phyloP scores from a whole-genome alignment of 2,113 vertebrate genomes.

The Trinectes maculatus region DNA sequence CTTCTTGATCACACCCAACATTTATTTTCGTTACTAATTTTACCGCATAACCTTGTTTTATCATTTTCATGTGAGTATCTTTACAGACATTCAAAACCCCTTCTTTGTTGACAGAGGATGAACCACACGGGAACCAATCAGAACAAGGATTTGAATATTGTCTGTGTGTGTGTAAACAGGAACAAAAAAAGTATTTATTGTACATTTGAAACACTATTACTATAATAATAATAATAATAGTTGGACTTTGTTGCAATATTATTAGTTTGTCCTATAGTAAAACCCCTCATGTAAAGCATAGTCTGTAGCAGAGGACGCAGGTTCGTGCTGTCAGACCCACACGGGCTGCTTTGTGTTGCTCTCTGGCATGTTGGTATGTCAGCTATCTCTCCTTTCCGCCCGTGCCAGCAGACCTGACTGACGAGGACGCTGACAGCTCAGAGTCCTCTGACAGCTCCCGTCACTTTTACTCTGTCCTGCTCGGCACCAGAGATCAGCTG shows the following conservation, averaged over 20 bases:
- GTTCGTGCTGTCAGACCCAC: slow-evolving; percentile 5
- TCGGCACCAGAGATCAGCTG: slow-evolving; percentile 14
- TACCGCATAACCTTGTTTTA: neutral
- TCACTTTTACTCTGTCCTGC: slow-evolving; percentile 46
- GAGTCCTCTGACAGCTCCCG: slow-evolving; percentile 27
- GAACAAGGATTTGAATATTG: too few relatives aligned
- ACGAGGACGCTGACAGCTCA: slow-evolving; percentile 34
- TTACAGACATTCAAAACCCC: too few relatives aligned
- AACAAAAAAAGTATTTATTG: too few relatives aligned
- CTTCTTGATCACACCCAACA: neutral
- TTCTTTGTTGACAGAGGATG: too few relatives aligned
- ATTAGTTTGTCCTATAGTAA: neutral
- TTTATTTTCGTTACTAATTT: neutral
- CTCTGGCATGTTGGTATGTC: slow-evolving; percentile 54
- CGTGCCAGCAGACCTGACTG: slow-evolving; percentile 45
- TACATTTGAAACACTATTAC: too few relatives aligned
- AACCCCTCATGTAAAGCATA: slow-evolving; percentile 10
- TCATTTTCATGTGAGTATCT: slow-evolving; percentile 5
- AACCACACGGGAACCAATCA: too few relatives aligned
- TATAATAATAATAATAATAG: neutral
- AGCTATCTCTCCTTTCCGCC: slow-evolving; percentile 40
- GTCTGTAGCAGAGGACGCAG: slow-evolving; percentile 18
- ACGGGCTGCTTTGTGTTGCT: slow-evolving; percentile 41
- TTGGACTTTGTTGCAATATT: neutral
- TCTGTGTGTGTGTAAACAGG: too few relatives aligned